Evolutionary conservation across 2,797 vertebrate species (phyloP).

Genomic region (Chloroceryle amazona): DNA sequence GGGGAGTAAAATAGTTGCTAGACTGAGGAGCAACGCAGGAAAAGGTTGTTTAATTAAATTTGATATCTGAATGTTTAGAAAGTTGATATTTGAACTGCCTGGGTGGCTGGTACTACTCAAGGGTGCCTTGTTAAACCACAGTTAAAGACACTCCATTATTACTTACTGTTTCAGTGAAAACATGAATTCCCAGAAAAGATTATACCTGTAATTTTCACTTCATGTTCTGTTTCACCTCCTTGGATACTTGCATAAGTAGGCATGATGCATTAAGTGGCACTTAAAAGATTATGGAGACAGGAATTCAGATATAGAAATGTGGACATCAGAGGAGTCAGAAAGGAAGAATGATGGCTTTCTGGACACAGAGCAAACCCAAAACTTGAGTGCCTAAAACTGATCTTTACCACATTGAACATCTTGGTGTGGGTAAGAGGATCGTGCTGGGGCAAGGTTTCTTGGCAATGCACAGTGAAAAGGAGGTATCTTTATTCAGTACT

Average conservation of each 20-base stretch:
- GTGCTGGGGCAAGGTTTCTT: neutral
- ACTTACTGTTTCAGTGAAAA: neutral
- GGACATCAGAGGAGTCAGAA: neutral
- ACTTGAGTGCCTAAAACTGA: neutral
- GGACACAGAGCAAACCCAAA: neutral
- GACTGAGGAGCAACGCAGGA: neutral
- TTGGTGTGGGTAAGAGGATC: neutral
- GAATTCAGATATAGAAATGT: neutral
- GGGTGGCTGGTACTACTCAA: neutral
- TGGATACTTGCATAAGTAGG: neutral
- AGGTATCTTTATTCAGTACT: neutral
- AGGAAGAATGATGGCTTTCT: neutral
- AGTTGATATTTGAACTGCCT: neutral
- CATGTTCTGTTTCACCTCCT: neutral
- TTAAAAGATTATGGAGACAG: neutral
- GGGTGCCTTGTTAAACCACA: neutral
- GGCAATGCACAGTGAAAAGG: neutral
- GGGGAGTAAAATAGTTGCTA: slow-evolving; percentile 8
- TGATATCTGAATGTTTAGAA: neutral
- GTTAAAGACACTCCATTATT: neutral
- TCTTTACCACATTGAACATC: neutral
- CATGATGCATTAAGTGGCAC: neutral
- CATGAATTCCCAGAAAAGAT: neutral
- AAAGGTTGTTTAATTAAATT: neutral
- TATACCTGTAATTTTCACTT: neutral